Base-by-base conservation (phyloP, 2,888 invertebrate genomes). In the Anarsia innoxiella region DNA sequence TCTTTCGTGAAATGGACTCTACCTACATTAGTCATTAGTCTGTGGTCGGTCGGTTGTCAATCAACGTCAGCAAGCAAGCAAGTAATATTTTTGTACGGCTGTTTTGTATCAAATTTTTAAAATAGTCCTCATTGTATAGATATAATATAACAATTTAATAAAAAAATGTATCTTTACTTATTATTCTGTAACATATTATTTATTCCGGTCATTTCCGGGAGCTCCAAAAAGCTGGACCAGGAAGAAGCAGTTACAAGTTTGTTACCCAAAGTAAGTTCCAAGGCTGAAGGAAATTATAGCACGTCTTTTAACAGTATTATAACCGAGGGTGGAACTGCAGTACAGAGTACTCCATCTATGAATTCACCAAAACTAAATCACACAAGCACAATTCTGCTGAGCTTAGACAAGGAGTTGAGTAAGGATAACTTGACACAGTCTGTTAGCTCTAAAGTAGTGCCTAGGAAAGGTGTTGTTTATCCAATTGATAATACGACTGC, bases 241-340 rank as follows among this genome's bases (percentile, higher is more conserved):
- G n/a, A n/a, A n/a, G n/a, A n/a, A n/a, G n/a, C n/a, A n/a, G n/a
- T n/a, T n/a, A n/a, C n/a, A 26, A 42, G 30, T 39, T 31, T 14
- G 37, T 16, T 12, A 40, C 38, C 38, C 11, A 36, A 29, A 27
- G 39, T 23, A 27, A 34, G n/a, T n/a, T n/a, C 12, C 14, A 36
- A 19, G 31, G 42, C 31, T 11, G 5, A 11, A 12, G 26, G n/a
- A 14, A n/a, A n/a, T n/a, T n/a, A n/a, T n/a, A n/a, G n/a, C n/a
- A n/a, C n/a, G n/a, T n/a, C n/a, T n/a, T n/a, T n/a, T n/a, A n/a
- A n/a, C n/a, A n/a, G n/a, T n/a, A 42, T 73, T 26, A 36, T 53
- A 9, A 70, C 64, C 45, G 79, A 77, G 62, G 78, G 73, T 42
- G 79, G 74, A 31, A 46, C 58, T 8, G 36, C 70, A 38, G 41